These are phyloP conservation scores for Phania funesta DNA, from an alignment of 2,888 invertebrate genomes.

Conservation along the genomic window DNA sequence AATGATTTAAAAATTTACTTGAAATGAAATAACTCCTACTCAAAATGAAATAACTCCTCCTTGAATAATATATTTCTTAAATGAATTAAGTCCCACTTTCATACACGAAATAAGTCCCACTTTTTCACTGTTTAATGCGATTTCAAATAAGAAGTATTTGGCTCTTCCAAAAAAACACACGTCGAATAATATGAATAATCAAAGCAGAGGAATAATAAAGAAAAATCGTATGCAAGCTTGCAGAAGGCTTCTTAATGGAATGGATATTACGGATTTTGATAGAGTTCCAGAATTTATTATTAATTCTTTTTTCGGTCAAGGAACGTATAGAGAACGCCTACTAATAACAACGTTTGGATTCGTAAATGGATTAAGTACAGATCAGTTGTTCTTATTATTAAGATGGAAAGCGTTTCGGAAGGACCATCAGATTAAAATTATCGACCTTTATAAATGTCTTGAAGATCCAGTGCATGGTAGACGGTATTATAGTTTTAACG, in stretches of 20 bases:
- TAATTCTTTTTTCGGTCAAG: not conserved
- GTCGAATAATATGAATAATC: conserved; percentile 39
- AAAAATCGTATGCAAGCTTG: conserved; percentile 49
- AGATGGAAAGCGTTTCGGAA: conserved; percentile 43
- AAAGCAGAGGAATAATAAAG: conserved; percentile 48
- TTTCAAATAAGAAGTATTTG: not conserved
- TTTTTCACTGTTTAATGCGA: not conserved
- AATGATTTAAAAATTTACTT: too few species aligned
- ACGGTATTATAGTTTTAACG: conserved; percentile 13
- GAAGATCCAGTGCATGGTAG: too few species aligned
- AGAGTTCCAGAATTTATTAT: not conserved
- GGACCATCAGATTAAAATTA: conserved; percentile 53
- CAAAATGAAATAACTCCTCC: too few species aligned
- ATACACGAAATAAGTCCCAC: too few species aligned
- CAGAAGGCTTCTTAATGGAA: conserved; percentile 32
- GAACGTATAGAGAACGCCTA: conserved; percentile 44
- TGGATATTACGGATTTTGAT: not conserved
- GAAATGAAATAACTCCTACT: too few species aligned
- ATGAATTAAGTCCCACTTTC: too few species aligned
- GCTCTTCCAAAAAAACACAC: conserved; percentile 29
- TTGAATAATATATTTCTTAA: too few species aligned
- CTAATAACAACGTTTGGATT: conserved; percentile 48
- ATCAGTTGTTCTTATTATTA: conserved; percentile 35
- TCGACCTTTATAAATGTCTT: not conserved
- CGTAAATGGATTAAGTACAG: conserved; percentile 54